These are phyloP conservation scores for Holothuria glaberrima DNA, from an alignment of 35 echinoderm and acorn worm genomes.

Conservation along the genomic window DNA sequence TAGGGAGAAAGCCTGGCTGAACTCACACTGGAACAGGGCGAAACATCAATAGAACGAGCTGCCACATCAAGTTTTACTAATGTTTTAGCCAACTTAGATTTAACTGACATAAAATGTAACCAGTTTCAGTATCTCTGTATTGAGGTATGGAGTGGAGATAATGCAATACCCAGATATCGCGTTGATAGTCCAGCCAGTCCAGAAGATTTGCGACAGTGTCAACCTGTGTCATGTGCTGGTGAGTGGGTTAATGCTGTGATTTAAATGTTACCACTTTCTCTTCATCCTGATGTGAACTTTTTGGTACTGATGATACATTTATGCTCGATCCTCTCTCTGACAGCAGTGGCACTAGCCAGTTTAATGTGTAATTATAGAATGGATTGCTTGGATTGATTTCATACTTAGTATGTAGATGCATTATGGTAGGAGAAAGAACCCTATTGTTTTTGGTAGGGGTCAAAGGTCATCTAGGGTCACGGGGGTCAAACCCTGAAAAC, in stretches of 20 bases:
- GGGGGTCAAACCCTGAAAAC: no score
- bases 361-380: no score
- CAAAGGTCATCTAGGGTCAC: no score
- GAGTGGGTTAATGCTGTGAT: neutral
- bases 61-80: slow-evolving; percentile 36
- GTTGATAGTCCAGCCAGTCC: slow-evolving; percentile 54
- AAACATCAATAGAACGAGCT: slow-evolving; percentile 58
- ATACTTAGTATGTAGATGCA: no score
- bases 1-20: slow-evolving; percentile 36
- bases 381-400: no score
- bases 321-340: no score
- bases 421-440: no score
- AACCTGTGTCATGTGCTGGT: slow-evolving; percentile 58
- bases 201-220: slow-evolving; percentile 56
- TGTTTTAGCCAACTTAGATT: slow-evolving; percentile 33
- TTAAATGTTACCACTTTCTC: no score
- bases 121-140: slow-evolving; percentile 67
- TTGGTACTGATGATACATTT: no score
- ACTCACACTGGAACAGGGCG: slow-evolving; percentile 49
- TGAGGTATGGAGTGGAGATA: slow-evolving; percentile 64
- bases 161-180: slow-evolving; percentile 60
- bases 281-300: no score
- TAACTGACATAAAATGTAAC: slow-evolving; percentile 36
- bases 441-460: no score
- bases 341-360: no score